Evolutionary conservation across 1,140 invertebrate genomes (phyloP), one percentile per base, ranked within the genome.

Genomic region (Drosophila oshimai): DNA sequence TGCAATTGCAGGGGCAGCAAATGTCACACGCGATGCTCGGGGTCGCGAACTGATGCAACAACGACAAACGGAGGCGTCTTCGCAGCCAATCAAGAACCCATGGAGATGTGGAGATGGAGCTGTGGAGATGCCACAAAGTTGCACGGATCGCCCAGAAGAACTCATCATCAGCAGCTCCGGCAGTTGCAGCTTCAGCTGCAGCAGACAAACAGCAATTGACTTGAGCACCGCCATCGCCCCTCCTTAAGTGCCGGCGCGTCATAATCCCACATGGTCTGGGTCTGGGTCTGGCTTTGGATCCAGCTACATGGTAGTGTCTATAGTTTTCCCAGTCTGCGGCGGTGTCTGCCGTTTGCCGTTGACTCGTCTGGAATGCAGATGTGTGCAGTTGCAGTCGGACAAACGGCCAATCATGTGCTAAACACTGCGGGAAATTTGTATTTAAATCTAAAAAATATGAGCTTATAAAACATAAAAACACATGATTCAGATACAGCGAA

Each of bases 281-380:
- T 78, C 74, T 84, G 64, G 39, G 65, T 80, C 75, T 81, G 65
- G 24, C 60, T 51, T 42, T 36, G 62, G 36, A 46, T 47, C 22
- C 29, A 31, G 17, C 20, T 42, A 26, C 22, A 31, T 24, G n/a
- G 28, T 50, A 26, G 2, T 49, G 39, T 65, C 62, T 39, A 28
- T 65, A 12, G 61, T 29, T 26, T 50, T 7, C 9, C 10, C 13
- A 47, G 61, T 65, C 58, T 65, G 57, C 58, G 15, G 58, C 41
- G 39, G 39, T 64, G 57, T 64, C 61, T 76, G 68, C 49, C 22
- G 58, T 12, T 57, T 61, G 55, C 65, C 33, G 62, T 79, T 79
- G 75, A 74, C 69, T 78, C 55, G 81, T 86, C 81, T 86, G 80
- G 81, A 86, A 86, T 86, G 80, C 80, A 86, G 80, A 86, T 84